Conservation (phyloP, 30 jellyfish, hydroid and myxozoan species). For the Hydractinia echinata region DNA sequence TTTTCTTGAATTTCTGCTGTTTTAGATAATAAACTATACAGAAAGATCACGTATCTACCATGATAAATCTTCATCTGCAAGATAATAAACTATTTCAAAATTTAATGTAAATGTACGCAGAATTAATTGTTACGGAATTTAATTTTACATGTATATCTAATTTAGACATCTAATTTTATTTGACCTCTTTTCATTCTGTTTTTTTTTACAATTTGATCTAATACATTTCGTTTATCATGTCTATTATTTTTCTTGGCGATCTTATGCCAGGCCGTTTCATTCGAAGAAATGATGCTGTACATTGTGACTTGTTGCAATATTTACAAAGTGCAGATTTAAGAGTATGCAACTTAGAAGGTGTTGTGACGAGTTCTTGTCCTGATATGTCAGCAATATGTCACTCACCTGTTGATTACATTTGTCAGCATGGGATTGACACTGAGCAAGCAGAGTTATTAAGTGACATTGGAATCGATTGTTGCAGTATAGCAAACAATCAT, state of each 20-base stretch:
- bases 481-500: constrained; percentile 37
- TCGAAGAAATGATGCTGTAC: neutral
- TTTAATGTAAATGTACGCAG: too few species aligned
- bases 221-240: neutral
- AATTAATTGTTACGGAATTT: too few species aligned
- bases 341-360: constrained; percentile 28
- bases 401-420: constrained; percentile 1
- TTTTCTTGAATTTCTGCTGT: too few species aligned
- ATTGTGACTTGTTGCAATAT: neutral
- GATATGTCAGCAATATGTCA: neutral
- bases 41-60: too few species aligned
- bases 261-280: constrained; percentile 23
- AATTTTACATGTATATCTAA: too few species aligned
- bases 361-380: neutral
- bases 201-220: too few species aligned
- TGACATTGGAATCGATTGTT: neutral
- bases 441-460: constrained; percentile 18
- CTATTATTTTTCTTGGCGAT: constrained; percentile 23
- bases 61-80: too few species aligned
- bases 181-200: too few species aligned
- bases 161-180: too few species aligned
- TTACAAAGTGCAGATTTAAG: neutral
- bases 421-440: neutral
- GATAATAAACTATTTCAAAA: too few species aligned
- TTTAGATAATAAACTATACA: too few species aligned